Conservation (phyloP, 2,113 vertebrate species). For the Petrocephalus zakoni region DNA sequence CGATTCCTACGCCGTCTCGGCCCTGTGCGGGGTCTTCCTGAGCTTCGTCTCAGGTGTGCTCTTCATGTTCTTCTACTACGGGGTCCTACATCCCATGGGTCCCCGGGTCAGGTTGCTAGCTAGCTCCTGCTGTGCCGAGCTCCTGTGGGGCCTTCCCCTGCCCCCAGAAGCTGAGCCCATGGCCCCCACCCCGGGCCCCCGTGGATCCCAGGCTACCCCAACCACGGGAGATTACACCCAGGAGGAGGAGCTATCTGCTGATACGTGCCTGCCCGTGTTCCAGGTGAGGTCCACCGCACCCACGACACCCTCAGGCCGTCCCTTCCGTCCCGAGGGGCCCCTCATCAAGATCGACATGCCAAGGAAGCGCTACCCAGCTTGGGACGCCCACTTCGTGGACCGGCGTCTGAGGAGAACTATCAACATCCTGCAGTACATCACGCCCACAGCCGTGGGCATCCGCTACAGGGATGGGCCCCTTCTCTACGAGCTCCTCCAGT, state of each 20-base stretch:
- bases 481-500: constrained; percentile 97
- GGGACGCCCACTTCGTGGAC: constrained; percentile 99
- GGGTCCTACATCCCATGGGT: constrained; percentile 91
- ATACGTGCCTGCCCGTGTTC: constrained; percentile 99
- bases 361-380: constrained; percentile 95
- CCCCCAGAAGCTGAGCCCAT: constrained; percentile 97
- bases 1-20: constrained; percentile 89
- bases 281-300: constrained; percentile 97
- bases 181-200: constrained; percentile 89
- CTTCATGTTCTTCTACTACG: constrained; percentile 95
- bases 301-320: constrained; percentile 79
- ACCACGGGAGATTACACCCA: constrained; percentile 78
- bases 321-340: constrained; percentile 84
- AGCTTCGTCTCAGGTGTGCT: constrained; percentile 93
- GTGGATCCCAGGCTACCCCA: constrained; percentile 90
- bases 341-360: constrained; percentile 99
- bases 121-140: constrained; percentile 98
- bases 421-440: constrained; percentile 97
- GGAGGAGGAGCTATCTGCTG: constrained; percentile 83
- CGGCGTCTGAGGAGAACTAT: constrained; percentile 97
- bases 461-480: constrained; percentile 97
- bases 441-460: constrained; percentile 94
- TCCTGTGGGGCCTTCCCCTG: constrained; percentile 97
- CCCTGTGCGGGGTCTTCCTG: constrained; percentile 96
- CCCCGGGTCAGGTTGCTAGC: constrained; percentile 83